These are phyloP conservation scores for Dusona sp. DNA, from an alignment of 2,888 invertebrate species.

Conservation along the genomic window DNA sequence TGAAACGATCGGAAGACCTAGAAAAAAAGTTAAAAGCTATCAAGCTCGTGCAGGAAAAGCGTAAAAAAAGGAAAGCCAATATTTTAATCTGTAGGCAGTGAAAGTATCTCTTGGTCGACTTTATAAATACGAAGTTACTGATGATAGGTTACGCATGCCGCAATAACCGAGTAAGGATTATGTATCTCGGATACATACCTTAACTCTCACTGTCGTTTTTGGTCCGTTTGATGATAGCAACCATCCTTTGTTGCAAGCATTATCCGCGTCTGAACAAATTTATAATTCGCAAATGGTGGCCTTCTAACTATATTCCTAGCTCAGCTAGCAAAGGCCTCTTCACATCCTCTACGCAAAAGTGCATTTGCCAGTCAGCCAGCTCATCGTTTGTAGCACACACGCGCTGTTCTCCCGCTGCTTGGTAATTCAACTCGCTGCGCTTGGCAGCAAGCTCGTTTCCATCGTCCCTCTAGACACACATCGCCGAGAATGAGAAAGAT, in stretches of 20 bases:
- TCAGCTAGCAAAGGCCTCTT: conserved; percentile 6
- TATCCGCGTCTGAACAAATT: conserved; percentile 15
- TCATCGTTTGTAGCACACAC: conserved; percentile 34
- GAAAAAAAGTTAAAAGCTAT: neutral
- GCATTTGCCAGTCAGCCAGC: conserved; percentile 34
- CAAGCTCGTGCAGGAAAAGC: neutral
- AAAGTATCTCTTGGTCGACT: neutral
- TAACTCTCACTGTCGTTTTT: conserved; percentile 12
- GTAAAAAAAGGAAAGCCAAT: neutral
- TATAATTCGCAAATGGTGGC: conserved; percentile 21
- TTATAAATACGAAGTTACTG: neutral
- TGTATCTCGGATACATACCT: conserved; percentile 27
- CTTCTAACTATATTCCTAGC: conserved; percentile 4
- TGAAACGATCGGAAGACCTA: conserved; percentile 13
- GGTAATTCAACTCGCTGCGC: conserved; percentile 44
- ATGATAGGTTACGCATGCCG: neutral
- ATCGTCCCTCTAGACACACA: conserved; percentile 11
- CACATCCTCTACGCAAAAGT: neutral
- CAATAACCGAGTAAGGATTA: neutral
- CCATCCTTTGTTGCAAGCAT: conserved; percentile 12
- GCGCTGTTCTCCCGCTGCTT: conserved; percentile 6
- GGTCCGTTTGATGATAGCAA: conserved; percentile 9
- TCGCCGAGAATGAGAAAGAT: conserved; percentile 35
- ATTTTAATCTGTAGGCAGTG: neutral
- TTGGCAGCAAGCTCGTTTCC: conserved; percentile 31